Evolutionary conservation across 2,888 invertebrate genomes (phyloP).

Genomic region (Tinea semifulvella): DNA sequence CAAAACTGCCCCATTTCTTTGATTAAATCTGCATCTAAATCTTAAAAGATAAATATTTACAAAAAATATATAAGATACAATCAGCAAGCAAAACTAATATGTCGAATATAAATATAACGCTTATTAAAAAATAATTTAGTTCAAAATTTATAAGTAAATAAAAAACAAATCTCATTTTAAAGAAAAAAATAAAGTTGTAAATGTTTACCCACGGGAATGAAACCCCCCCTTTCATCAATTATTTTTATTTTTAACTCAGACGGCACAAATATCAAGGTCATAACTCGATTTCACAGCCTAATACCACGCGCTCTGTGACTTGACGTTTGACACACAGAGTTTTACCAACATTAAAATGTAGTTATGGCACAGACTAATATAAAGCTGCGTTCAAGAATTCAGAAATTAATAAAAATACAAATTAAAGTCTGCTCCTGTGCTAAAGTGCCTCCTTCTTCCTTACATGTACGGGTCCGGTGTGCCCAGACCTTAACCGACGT

Average conservation of each 20-base stretch:
- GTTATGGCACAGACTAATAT: neutral
- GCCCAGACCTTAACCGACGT: no score
- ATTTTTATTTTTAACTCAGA: neutral
- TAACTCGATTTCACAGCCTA: neutral
- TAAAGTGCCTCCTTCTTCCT: neutral
- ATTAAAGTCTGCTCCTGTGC: neutral
- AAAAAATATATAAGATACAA: neutral
- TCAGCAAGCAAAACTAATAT: neutral
- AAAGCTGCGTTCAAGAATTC: neutral
- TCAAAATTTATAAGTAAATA: no score
- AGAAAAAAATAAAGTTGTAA: neutral
- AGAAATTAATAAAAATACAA: no score
- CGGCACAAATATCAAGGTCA: neutral
- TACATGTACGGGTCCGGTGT: no score
- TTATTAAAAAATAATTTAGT: no score
- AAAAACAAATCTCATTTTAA: no score
- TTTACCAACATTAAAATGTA: neutral
- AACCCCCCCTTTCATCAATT: neutral
- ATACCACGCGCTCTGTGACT: neutral
- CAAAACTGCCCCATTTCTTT: neutral
- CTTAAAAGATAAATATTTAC: neutral
- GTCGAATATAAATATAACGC: no score
- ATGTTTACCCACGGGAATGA: neutral
- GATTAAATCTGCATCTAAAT: neutral
- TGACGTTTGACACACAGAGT: neutral